A percentile compares a stretch with the other conserved stretches of the same genome.
Conservation (phyloP, 1,140 invertebrate genomes). For the Lepidurus arcticus region DNA sequence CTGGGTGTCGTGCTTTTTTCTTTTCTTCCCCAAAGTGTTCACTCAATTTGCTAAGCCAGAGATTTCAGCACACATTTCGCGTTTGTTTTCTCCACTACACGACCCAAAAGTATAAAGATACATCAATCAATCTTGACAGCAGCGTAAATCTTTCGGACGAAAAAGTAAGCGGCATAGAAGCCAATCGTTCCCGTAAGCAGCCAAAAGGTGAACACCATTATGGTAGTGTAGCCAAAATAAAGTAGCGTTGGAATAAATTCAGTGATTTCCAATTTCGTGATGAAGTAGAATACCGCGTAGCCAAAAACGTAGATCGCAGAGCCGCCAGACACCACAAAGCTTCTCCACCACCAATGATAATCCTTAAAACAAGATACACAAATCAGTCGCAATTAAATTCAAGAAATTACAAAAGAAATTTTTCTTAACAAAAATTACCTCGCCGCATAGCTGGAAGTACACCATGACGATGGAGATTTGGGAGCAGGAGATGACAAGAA, state of each 20-base stretch:
- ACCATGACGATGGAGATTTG: slow-evolving; percentile 98
- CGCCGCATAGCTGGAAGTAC: slow-evolving; percentile 95
- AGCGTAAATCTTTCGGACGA: slow-evolving; percentile 92
- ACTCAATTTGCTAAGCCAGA: background rate
- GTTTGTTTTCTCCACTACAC: background rate
- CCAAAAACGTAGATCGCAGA: slow-evolving; percentile 90
- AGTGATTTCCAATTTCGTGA: slow-evolving; percentile 90
- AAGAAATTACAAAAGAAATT: slow-evolving; percentile 19
- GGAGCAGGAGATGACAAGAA: slow-evolving; percentile 90
- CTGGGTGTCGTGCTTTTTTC: background rate
- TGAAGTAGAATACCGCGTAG: slow-evolving; percentile 89
- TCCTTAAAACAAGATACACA: slow-evolving; percentile 60
- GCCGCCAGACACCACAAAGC: slow-evolving; percentile 89
- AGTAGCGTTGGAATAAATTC: slow-evolving; percentile 94
- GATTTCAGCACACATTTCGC: background rate
- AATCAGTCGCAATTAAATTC: slow-evolving; percentile 29
- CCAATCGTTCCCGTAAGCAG: slow-evolving; percentile 93
- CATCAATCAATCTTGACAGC: slow-evolving; percentile 95
- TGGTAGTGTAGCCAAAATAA: slow-evolving; percentile 87
- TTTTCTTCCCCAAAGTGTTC: background rate
- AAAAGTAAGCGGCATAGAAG: slow-evolving; percentile 93
- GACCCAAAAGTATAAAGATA: slow-evolving; percentile 11
- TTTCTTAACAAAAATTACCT: slow-evolving; percentile 58
- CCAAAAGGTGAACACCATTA: slow-evolving; percentile 98
- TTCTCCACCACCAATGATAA: slow-evolving; percentile 99